Base-by-base conservation (phyloP, 1,140 invertebrate species). In the Armadillidium nasatum region DNA sequence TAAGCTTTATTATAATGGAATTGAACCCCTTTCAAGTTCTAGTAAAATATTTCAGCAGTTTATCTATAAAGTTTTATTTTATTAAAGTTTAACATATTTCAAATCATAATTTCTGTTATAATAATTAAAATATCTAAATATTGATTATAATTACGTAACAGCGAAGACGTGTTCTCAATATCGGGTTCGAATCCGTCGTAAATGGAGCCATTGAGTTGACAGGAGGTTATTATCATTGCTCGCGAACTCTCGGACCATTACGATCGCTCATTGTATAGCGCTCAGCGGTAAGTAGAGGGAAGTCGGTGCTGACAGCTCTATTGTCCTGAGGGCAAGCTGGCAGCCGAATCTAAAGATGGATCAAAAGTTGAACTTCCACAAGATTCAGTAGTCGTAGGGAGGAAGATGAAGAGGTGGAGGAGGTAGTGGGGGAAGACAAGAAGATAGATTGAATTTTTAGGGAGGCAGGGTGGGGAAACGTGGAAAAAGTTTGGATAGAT, bases 211-310 rank as follows among this genome's bases (percentile, higher is more conserved):
- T 78, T 78, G 77, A 74, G 54, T 44, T 78, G 77, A 78, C 77
- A 78, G 77, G 77, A 67, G 77, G 77, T 74, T 78, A 78, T 78
- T 78, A 75, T 78, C 77, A 75, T 66, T 78, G 77, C 75, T 78
- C 77, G 75, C 46, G 73, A 78, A 73, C 73, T 72, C 46, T 74
- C 73, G 71, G 73, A 73, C 77, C 77, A 78, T 78, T 78, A 78
- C 77, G 13, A 75, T 45, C 67, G 13, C 43, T 70, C 54, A 78
- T 78, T 78, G 73, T 78, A 70, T 50, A 44, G 7, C 10, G 50
- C 68, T 11, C 69, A 54, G 77, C 70, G 77, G 77, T 78, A 74
- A 78, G 70, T 74, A 73, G 33, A 73, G 76, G 76, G 76, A 70
- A 72, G 76, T 71, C 50, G 67, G 71, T n/a, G 76, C 66, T 77